Evolutionary conservation across 1,140 invertebrate species (phyloP).

Genomic region (Protaetia brevitarsis): DNA sequence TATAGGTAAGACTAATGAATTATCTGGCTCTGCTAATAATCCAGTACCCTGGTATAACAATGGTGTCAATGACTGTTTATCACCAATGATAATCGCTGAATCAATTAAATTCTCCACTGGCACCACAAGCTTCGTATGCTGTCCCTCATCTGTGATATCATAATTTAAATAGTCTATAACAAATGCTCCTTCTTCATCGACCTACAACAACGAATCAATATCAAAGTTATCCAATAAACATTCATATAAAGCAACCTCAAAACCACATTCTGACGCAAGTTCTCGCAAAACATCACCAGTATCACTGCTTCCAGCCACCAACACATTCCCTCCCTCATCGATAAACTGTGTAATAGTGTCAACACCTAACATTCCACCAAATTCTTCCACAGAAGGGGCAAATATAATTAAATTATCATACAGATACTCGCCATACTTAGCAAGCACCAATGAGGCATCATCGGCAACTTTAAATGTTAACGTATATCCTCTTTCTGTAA

Average conservation of each 20-base stretch:
- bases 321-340: constrained; percentile 94
- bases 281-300: constrained; percentile 92
- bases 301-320: constrained; percentile 85
- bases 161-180: constrained; percentile 97
- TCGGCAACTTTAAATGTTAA: constrained; percentile 94
- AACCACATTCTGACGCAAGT: constrained; percentile 94
- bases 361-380: constrained; percentile 88
- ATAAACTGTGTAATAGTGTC: constrained; percentile 93
- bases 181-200: constrained; percentile 91
- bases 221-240: not conserved
- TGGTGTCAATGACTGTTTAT: constrained; percentile 63
- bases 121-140: constrained; percentile 91
- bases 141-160: constrained; percentile 77
- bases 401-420: constrained; percentile 97
- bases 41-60: constrained; percentile 90
- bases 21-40: constrained; percentile 87
- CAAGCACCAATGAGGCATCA: constrained; percentile 81
- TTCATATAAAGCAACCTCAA: constrained; percentile 62
- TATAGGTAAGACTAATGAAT: constrained; percentile 89
- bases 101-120: constrained; percentile 84
- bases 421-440: constrained; percentile 95
- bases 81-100: constrained; percentile 82
- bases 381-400: constrained; percentile 95
- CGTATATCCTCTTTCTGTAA: constrained; percentile 82
- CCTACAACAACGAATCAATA: constrained; percentile 49